Evolutionary conservation across 2,888 invertebrate species (phyloP), one percentile per base, ranked within the genome.

Genomic region (Cetonia aurata): DNA sequence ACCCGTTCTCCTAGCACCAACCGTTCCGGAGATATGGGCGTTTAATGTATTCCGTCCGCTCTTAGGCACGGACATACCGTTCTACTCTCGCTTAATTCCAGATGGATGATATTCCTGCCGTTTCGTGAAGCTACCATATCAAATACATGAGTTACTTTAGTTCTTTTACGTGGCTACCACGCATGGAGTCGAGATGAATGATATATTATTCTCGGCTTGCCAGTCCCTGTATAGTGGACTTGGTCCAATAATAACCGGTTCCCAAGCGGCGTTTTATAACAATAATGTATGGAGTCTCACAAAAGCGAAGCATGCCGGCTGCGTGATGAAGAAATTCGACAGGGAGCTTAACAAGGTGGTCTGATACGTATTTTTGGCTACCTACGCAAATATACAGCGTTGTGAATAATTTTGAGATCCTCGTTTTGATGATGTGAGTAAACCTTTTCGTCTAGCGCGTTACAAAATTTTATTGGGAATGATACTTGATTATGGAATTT

Each of bases 121-220:
- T 25, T 53, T 31, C 25, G 19, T 13, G 13, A 41, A 33, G 8
- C n/a, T 68, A 70, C 73, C 73, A 75, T 75, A 74, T 67, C 73
- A 74, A 74, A 68, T 25, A 25, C 25, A 25, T 4, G 25, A 25
- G 25, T 25, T 25, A 25, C 25, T 25, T 25, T 69, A 74, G 73
- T 67, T 68, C 75, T 72, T 74, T 75, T 75, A 55, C 1, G 44
- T 44, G 12, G 44, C 44, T 44, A 44, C 44, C 12, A n/a, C 44
- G 6, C 13, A n/a, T 31, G 25, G 17, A 53, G 3, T 25, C 53
- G 19, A 53, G n/a, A 53, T 1, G 37, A 56, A 13, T 37, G 33
- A 56, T 15, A 13, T 15, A 17, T 13, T 56, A 15, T 15, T 37
- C 13, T 4, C 10, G 37, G 25, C 56, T 31, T n/a, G 15, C n/a